A percentile compares a stretch with the other conserved stretches of the same genome.
phyloP scores from a whole-genome alignment of 2,113 vertebrate genomes.

The Anguilla japonica region DNA sequence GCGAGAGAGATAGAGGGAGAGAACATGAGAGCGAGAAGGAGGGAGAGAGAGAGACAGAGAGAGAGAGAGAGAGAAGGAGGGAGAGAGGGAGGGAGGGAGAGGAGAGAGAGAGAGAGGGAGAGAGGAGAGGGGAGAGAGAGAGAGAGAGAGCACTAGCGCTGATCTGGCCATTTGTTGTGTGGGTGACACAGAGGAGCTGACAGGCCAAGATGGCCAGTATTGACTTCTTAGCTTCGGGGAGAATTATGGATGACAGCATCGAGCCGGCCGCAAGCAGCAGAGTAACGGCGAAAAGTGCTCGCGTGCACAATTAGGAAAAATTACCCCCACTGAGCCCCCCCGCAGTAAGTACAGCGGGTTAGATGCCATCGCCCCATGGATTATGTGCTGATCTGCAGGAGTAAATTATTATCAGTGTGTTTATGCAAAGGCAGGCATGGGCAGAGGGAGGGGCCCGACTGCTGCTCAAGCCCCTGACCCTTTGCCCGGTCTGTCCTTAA shows the following conservation, averaged over 20 bases:
- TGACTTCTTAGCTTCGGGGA: neutral
- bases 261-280: neutral
- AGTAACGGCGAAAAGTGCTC: neutral
- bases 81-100: no score
- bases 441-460: no score
- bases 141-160: neutral
- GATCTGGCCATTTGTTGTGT: neutral
- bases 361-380: neutral
- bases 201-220: neutral
- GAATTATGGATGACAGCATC: slow-evolving; percentile 6
- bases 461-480: no score
- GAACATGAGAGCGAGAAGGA: no score
- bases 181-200: slow-evolving; percentile 15
- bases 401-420: neutral
- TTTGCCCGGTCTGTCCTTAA: no score
- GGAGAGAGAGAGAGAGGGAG: neutral
- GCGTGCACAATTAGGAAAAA: neutral
- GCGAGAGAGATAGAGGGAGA: neutral
- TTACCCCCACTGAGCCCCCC: neutral
- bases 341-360: neutral
- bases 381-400: neutral
- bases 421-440: neutral
- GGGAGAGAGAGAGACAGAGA: no score
- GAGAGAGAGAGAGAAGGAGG: no score
- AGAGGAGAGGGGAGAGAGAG: neutral